These are phyloP conservation scores for Drosophila baimaii DNA, from an alignment of 1,140 invertebrate genomes.

Conservation along the genomic window DNA sequence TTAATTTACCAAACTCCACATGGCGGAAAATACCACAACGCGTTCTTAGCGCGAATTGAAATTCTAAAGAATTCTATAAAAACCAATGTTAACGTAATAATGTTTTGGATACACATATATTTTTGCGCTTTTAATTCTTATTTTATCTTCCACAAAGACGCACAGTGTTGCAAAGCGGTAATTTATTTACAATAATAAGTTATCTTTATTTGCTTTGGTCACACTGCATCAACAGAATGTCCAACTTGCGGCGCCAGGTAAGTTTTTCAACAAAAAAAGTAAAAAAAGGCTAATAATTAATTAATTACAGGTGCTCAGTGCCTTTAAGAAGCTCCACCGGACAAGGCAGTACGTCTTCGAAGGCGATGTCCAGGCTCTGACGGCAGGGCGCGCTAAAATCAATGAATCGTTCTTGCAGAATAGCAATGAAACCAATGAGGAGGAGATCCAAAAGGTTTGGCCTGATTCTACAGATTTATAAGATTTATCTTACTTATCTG, in stretches of 20 bases:
- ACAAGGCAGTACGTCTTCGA: conserved; percentile 72
- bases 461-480: neutral
- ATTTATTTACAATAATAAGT: neutral
- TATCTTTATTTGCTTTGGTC: conserved; percentile 4
- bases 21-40: neutral
- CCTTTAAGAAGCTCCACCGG: conserved; percentile 78
- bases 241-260: conserved; percentile 68
- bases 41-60: neutral
- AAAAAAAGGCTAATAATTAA: neutral
- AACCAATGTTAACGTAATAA: too few species aligned
- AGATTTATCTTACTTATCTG: neutral
- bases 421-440: conserved; percentile 54
- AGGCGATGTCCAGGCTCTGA: conserved; percentile 63
- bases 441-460: conserved; percentile 73
- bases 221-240: conserved; percentile 49
- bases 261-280: conserved; percentile 2
- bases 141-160: neutral
- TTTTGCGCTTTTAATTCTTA: neutral
- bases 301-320: conserved; percentile 60
- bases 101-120: too few species aligned
- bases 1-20: neutral
- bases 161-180: neutral
- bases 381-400: conserved; percentile 64
- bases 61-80: neutral
- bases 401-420: conserved; percentile 77